Base-by-base conservation (phyloP, 2,797 vertebrate species). In the Cyclopterus lumpus region DNA sequence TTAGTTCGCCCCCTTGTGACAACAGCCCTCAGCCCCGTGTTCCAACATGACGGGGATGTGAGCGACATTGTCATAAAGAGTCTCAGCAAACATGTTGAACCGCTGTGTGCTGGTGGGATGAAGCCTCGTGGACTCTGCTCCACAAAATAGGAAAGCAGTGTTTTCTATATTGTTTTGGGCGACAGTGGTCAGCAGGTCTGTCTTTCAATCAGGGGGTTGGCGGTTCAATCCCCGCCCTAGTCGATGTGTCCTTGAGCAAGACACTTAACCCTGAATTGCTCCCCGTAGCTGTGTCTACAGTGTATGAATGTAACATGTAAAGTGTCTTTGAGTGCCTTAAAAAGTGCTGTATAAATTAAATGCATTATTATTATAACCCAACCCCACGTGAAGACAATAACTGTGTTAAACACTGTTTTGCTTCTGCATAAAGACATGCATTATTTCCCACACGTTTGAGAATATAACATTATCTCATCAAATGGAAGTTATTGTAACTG, bases 1-100 rank as follows among this genome's bases (percentile, higher is more conserved):
- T 90, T 75, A 42, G 51, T 94, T 94, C 95, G 95, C 94, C 93
- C 91, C 6, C 53, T 11, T n/a, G 28, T 28, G 60, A 90, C 48
- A 62, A 34, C 68, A 73, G 40, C 30, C 57, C 14, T 65, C 59
- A 61, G 28, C 71, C 69, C 53, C 34, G 48, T 68, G 82, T 69
- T 80, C 73, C 90, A 84, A 89, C 62, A 85, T 53, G 48, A 71
- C 30, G 40, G 22, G 65, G 20, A 62, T 15, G 26, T 67, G 32
- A 44, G 60, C 71, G 71, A 73, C 4, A 16, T 53, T 6, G 16
- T 20, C 12, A 40, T 10, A 66, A 58, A 44, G n/a, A 57, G 38
- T n/a, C n/a, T n/a, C 42, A 20, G 48, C 16, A 46, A 26, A 48
- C n/a, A 65, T 11, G 28, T 18, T 20, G 36, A 36, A 8, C n/a